A percentile compares a stretch with the other conserved stretches of the same genome.
phyloP scores from a whole-genome alignment of 2,113 vertebrate species.

The Stictonetta naevosa region DNA sequence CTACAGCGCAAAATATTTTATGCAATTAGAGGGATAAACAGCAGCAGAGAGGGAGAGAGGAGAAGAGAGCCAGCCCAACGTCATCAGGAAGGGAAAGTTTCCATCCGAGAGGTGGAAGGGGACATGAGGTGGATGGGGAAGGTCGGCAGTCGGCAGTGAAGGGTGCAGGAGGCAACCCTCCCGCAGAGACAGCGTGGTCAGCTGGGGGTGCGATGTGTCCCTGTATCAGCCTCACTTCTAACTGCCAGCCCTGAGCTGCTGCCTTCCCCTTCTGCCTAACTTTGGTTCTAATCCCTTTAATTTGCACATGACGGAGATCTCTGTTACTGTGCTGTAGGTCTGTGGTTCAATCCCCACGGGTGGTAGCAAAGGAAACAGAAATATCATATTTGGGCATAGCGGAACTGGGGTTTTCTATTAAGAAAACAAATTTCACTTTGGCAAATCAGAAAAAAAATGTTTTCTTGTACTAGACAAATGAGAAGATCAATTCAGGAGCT shows the following conservation, averaged over 20 bases:
- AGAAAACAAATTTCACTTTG: slow-evolving; percentile 30
- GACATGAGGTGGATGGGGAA: background rate
- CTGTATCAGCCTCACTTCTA: background rate
- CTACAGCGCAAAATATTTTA: background rate
- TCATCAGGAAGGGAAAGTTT: background rate
- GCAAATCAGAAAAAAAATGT: background rate
- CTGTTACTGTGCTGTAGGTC: slow-evolving; percentile 52
- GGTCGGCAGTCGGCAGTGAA: accelerated
- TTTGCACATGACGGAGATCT: background rate
- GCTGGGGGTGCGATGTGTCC: accelerated
- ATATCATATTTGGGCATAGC: background rate
- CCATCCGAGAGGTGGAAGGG: background rate
- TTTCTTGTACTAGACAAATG: background rate
- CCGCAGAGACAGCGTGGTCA: background rate
- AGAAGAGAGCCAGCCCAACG: background rate
- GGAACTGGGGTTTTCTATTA: background rate
- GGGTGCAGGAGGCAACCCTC: background rate
- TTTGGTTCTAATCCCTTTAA: slow-evolving; percentile 1
- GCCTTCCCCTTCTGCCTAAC: background rate
- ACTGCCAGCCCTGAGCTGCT: background rate
- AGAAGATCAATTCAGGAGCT: background rate
- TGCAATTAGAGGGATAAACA: slow-evolving; percentile 11
- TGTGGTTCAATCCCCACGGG: slow-evolving; percentile 9
- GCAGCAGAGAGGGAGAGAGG: background rate
- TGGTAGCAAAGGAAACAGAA: slow-evolving; percentile 35